Percentiles rank a stretch among this genome's conserved stretches.
Evolutionary conservation across 2,888 invertebrate species (phyloP).

Genomic region (Orchesellides sinensis): DNA sequence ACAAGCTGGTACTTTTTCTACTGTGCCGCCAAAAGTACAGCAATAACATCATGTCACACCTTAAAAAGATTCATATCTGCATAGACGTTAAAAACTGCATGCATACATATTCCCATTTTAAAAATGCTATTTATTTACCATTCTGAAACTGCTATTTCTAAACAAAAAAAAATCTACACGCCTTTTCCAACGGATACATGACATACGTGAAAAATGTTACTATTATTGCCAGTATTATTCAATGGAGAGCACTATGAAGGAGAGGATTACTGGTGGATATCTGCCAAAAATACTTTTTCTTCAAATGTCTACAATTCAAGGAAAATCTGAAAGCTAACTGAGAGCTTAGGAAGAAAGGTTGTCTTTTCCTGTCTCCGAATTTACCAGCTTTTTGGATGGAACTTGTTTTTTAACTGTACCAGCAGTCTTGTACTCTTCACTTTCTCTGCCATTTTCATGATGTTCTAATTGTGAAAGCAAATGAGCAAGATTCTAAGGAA

Average conservation of each 20-base stretch:
- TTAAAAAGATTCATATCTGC: slow-evolving; percentile 22
- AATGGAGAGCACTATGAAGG: background rate
- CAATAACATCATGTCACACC: slow-evolving; percentile 41
- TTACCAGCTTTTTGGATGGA: too few species aligned
- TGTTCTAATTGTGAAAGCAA: background rate
- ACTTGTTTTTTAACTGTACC: too few species aligned
- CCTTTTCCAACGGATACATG: slow-evolving; percentile 25
- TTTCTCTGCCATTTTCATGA: background rate
- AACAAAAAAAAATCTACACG: background rate
- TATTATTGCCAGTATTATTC: too few species aligned
- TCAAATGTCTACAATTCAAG: background rate
- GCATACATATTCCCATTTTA: background rate
- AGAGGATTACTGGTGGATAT: slow-evolving; percentile 55
- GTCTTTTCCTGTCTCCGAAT: too few species aligned
- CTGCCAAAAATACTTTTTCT: slow-evolving; percentile 44
- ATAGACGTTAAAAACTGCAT: background rate
- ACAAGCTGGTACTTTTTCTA: too few species aligned
- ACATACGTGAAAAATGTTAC: slow-evolving; percentile 46
- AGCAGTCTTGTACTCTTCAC: too few species aligned
- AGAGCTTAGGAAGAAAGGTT: too few species aligned
- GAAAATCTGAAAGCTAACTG: slow-evolving; percentile 2
- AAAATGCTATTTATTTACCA: slow-evolving; percentile 2
- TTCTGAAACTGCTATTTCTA: background rate
- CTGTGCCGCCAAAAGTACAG: slow-evolving; percentile 22
- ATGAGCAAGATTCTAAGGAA: background rate